Evolutionary conservation across 2,888 invertebrate genomes (phyloP).

Genomic region (Mycalesis mineus): DNA sequence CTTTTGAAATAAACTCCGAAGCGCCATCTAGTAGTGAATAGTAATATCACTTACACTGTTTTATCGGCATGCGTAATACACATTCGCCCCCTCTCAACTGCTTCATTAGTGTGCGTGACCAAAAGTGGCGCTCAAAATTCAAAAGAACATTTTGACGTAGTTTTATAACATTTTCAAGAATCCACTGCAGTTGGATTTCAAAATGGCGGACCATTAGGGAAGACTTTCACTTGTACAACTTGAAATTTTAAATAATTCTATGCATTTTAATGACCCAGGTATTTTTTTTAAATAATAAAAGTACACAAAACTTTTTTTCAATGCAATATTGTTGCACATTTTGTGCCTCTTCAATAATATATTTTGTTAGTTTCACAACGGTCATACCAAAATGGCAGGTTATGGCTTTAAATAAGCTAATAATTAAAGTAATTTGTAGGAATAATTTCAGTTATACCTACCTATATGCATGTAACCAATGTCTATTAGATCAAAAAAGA

Average conservation of each 20-base stretch:
- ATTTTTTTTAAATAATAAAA: neutral
- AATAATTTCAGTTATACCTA: no score
- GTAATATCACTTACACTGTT: conserved; percentile 37
- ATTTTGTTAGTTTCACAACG: no score
- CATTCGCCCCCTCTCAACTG: conserved; percentile 31
- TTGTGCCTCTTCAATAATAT: no score
- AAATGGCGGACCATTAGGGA: conserved; percentile 18
- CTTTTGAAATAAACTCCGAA: conserved; percentile 4
- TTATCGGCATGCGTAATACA: conserved; percentile 42
- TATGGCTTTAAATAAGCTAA: no score
- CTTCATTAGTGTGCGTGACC: conserved; percentile 48
- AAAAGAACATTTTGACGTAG: conserved; percentile 28
- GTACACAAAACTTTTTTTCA: neutral
- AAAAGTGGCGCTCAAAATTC: conserved; percentile 54
- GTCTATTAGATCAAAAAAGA: no score
- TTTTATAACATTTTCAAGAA: conserved; percentile 29
- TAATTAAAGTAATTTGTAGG: no score
- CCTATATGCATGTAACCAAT: no score
- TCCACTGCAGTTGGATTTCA: conserved; percentile 16
- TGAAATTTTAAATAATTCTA: neutral
- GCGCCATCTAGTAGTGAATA: conserved; percentile 32
- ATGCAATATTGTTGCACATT: no score
- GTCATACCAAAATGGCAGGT: no score
- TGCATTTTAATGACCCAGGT: neutral
- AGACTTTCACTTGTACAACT: conserved; percentile 1